Evolutionary conservation across 2,888 invertebrate genomes (phyloP), one percentile per base, ranked within the genome.

Genomic region (Argyresthia albistria): DNA sequence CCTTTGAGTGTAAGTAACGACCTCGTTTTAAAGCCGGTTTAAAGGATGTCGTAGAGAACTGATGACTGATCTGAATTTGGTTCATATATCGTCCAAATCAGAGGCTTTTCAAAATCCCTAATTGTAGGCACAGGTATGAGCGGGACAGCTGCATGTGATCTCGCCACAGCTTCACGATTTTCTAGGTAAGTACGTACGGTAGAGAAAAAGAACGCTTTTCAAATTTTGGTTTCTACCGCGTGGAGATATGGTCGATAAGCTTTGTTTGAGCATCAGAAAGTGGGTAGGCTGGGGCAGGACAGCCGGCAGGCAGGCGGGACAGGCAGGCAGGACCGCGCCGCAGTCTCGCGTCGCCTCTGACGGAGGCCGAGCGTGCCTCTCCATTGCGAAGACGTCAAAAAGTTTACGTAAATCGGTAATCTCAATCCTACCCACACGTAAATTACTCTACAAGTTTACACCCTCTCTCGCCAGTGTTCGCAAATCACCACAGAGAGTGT

Each of bases 51-150:
- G 12, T 42, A 11, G 6, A 12, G 12, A 42, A 42, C 10, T 42
- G 12, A 12, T 39, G 39, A 11, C 39, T 4, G n/a, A 6, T 11
- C 6, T 42, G 42, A 8, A 11, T 45, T 35, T 70, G 69, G 74
- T 67, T 78, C 67, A 69, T 65, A 72, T 81, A 84, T 86, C 83
- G 80, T 58, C 81, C 83, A 86, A 86, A 79, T 75, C 70, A 71
- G 70, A 73, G 75, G 72, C 70, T 76, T 76, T 76, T 69, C 61
- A 66, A 70, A 67, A 76, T 25, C 6, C 25, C 3, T 25, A 6
- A 25, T 25, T 25, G 25, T 25, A 25, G 25, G 25, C 25, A 25
- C 25, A 25, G 25, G 25, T 6, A 25, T 4, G 25, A 25, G 25
- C 25, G 25, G 25, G 25, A 25, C 6, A 25, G 25, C 25, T 4